phyloP scores from a whole-genome alignment of 92 coral and sea anemone species.

The Parazoanthus darwini region DNA sequence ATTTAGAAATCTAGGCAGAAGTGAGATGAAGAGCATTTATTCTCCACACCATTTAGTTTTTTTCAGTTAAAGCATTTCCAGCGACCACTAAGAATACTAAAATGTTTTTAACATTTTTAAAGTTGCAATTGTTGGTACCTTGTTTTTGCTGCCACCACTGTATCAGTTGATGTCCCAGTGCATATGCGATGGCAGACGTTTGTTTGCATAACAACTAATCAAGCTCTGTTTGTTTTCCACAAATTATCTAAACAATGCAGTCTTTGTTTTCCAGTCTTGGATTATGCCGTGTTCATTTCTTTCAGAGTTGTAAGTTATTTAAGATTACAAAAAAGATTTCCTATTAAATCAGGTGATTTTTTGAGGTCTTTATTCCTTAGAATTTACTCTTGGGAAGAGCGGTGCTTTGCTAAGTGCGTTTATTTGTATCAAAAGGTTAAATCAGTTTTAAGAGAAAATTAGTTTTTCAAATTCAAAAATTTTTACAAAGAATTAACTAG shows the following conservation, averaged over 20 bases:
- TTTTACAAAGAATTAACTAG: not conserved
- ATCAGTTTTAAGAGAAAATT: not conserved
- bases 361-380: too few relatives aligned
- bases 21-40: not conserved
- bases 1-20: not conserved
- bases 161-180: not conserved
- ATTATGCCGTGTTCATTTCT: not conserved
- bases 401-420: not conserved
- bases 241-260: conserved; percentile 20
- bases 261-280: conserved; percentile 10
- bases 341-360: not conserved
- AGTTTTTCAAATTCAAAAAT: not conserved
- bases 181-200: conserved; percentile 19
- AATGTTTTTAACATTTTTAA: not conserved
- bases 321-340: too few relatives aligned
- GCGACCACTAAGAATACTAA: not conserved
- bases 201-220: conserved; percentile 31
- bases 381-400: too few relatives aligned
- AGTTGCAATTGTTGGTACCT: too few relatives aligned
- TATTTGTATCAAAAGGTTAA: not conserved
- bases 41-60: too few relatives aligned
- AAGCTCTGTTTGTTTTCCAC: conserved; percentile 14
- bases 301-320: not conserved
- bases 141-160: not conserved
- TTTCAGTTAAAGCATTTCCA: not conserved